Percentiles rank a stretch among this genome's conserved stretches.
These are phyloP conservation scores for Stegostoma tigrinum DNA, from an alignment of 2,113 vertebrate species.

Conservation along the genomic window DNA sequence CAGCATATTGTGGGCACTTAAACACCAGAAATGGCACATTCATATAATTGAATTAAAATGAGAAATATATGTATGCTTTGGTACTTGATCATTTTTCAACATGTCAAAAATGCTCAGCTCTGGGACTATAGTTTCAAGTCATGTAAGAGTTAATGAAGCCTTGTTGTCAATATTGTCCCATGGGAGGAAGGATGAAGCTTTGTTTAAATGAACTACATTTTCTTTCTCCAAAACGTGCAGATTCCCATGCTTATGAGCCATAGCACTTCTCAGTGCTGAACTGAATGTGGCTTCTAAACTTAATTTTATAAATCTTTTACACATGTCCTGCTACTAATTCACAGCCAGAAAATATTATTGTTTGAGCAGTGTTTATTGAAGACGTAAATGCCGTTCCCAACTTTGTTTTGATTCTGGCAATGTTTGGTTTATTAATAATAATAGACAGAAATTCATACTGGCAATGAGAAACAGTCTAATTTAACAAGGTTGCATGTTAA, in stretches of 20 bases:
- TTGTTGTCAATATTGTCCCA: neutral
- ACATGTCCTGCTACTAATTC: neutral
- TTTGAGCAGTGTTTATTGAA: neutral
- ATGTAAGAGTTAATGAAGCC: neutral
- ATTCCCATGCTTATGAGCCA: neutral
- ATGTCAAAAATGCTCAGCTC: neutral
- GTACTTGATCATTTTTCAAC: neutral
- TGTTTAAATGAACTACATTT: neutral
- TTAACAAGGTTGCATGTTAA: neutral
- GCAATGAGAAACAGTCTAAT: neutral
- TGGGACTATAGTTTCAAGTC: neutral
- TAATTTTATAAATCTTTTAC: neutral
- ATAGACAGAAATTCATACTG: neutral
- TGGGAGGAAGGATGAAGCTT: neutral
- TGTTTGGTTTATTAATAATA: neutral
- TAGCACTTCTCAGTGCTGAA: neutral
- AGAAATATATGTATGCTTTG: neutral
- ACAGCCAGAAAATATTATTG: neutral
- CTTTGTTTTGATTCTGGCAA: neutral
- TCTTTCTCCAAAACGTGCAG: neutral
- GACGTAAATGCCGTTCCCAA: neutral
- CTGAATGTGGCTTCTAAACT: neutral
- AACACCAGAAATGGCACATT: neutral
- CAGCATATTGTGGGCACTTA: neutral
- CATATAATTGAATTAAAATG: slow-evolving; percentile 1